Base-by-base conservation (phyloP, 2,113 vertebrate genomes). In the Nycticebus coucang region DNA sequence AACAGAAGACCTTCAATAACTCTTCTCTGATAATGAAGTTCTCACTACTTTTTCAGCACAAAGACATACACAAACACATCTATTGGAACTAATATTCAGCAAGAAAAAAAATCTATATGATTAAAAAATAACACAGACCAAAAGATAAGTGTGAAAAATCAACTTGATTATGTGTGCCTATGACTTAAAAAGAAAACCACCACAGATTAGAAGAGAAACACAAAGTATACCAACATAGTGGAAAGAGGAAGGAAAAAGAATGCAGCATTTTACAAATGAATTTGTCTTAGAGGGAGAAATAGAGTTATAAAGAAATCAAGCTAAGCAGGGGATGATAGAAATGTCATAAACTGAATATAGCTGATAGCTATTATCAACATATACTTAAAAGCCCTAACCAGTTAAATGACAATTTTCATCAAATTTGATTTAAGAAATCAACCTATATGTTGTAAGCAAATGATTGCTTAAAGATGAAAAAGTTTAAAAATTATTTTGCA, bases 231-330 rank as follows among this genome's bases (percentile, higher is more conserved):
- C 9, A 74, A 45, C 4, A 41, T 14, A 12, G 41, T 28, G 10
- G 37, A 59, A 4, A 4, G 10, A 22, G 14, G 26, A 0, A 75
- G 30, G 30, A 55, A 68, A 66, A 59, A 35, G 45, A 68, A 81
- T 4, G 2, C 4, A 26, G 41, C 1, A 28, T 1, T 9, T 93
- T 28, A 35, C 10, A 55, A 30, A 45, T 0, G 3, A 8, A 15
- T 22, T 92, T 77, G 15, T 92, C 59, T 81, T 55, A 22, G 64
- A 80, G 1, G 8, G 5, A 41, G 26, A 55, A 10, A 57, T 33
- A 37, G 2, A 41, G 3, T 2, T 41, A 30, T 72, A 7, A 55
- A 60, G 14, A 90, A 50, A 53, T 10, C 41, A 41, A 37, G 19
- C 17, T 22, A 19, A 22, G 24, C 24, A 88, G 37, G 37, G 89